A percentile compares a stretch with the other conserved stretches of the same genome.
These are phyloP conservation scores for Cottus gobio DNA, from an alignment of 2,113 vertebrate species.

Conservation along the genomic window DNA sequence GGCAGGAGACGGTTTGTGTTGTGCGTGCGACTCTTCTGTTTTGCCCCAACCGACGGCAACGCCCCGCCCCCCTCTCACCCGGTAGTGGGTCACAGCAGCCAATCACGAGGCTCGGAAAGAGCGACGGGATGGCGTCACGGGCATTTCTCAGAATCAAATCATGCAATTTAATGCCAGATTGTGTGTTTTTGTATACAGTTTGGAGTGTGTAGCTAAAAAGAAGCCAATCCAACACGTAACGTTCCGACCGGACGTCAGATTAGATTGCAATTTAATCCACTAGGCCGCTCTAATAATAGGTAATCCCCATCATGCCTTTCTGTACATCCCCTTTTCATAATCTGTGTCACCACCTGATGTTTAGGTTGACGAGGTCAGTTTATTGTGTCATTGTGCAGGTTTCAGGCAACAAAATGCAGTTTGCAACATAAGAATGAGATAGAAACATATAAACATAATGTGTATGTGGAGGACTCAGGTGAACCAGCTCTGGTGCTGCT, in stretches of 20 bases:
- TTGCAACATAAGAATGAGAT: not conserved
- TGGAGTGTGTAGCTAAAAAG: not conserved
- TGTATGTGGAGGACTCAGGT: not conserved
- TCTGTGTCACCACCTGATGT: not conserved
- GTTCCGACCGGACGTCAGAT: conserved; percentile 41
- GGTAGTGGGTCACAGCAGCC: conserved; percentile 41
- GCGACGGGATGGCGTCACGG: conserved; percentile 11
- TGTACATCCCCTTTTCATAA: conserved; percentile 9
- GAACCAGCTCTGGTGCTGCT: not conserved
- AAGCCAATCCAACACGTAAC: conserved; percentile 11
- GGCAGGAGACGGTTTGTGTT: too few relatives aligned
- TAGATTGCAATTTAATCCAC: conserved; percentile 60
- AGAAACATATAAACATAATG: not conserved
- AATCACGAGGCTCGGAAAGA: conserved; percentile 49
- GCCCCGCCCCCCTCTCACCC: too few relatives aligned
- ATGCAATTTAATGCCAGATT: not conserved
- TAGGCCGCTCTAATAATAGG: conserved; percentile 64
- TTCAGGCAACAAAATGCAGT: not conserved
- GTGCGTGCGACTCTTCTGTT: not conserved
- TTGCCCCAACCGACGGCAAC: too few relatives aligned
- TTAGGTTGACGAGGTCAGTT: not conserved
- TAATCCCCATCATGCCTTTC: conserved; percentile 40
- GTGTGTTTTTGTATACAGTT: not conserved
- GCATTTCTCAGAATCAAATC: too few relatives aligned
- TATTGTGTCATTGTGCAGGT: not conserved